A percentile compares a stretch with the other conserved stretches of the same genome.
Evolutionary conservation across 1,140 invertebrate species (phyloP).

Genomic region (Drosophila dunni): DNA sequence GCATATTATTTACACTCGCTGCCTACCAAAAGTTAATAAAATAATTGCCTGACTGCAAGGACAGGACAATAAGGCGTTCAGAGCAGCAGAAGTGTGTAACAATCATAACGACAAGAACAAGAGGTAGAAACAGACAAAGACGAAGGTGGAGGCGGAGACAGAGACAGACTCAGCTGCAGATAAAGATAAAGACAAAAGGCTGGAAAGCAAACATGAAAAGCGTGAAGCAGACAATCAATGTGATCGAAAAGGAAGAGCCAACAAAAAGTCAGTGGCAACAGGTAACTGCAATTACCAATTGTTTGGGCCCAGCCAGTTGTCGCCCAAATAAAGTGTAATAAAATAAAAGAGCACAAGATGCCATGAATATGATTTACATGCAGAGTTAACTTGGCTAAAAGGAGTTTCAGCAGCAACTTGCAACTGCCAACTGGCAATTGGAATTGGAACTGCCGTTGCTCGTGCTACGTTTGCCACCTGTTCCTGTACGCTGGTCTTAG

Average conservation of each 20-base stretch:
- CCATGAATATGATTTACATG: constrained; percentile 78
- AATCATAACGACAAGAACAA: constrained; percentile 31
- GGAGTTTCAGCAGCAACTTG: constrained; percentile 22
- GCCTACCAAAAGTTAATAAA: constrained; percentile 65
- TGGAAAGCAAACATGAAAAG: constrained; percentile 62
- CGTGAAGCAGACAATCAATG: constrained; percentile 78
- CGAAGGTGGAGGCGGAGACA: neutral
- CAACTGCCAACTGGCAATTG: constrained; percentile 46
- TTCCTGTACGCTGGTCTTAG: constrained; percentile 67
- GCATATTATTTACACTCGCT: constrained; percentile 17
- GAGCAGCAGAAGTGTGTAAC: constrained; percentile 48
- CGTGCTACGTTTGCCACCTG: constrained; percentile 80
- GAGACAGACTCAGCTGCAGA: constrained; percentile 1
- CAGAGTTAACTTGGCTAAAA: constrained; percentile 39
- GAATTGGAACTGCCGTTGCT: constrained; percentile 64
- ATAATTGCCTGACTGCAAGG: constrained; percentile 59
- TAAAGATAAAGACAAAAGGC: neutral
- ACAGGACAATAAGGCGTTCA: constrained; percentile 59
- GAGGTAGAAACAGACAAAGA: constrained; percentile 3
- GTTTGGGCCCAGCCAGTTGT: constrained; percentile 50
- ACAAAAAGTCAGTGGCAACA: constrained; percentile 63
- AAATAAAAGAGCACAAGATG: constrained; percentile 47
- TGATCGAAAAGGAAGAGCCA: constrained; percentile 35
- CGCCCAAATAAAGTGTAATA: constrained; percentile 69
- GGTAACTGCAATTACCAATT: constrained; percentile 72